Evolutionary conservation across 2,888 invertebrate genomes (phyloP).

Genomic region (Mythimna lalbum): DNA sequence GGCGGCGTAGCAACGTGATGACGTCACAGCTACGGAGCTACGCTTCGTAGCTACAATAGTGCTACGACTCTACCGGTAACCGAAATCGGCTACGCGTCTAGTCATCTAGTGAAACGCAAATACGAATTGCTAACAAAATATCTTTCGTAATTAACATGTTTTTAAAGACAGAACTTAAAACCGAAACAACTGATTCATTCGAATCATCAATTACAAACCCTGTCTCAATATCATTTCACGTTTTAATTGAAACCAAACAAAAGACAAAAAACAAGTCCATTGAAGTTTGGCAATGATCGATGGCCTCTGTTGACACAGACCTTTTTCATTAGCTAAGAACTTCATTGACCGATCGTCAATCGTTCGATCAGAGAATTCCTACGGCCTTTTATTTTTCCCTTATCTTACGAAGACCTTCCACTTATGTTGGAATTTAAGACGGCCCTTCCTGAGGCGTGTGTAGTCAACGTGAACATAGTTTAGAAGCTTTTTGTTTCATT

Average conservation of each 20-base stretch:
- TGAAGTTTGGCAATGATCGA: slow-evolving; percentile 46
- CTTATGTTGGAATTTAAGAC: slow-evolving; percentile 5
- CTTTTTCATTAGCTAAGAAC: slow-evolving; percentile 38
- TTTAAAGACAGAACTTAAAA: no score
- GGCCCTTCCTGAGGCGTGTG: no score
- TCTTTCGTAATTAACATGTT: background rate
- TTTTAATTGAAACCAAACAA: slow-evolving; percentile 52
- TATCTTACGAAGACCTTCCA: background rate
- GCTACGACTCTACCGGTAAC: background rate
- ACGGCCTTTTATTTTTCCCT: slow-evolving; percentile 19
- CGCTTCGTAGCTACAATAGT: background rate
- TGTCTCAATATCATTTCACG: slow-evolving; percentile 2
- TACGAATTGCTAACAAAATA: background rate
- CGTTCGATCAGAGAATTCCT: slow-evolving; percentile 30
- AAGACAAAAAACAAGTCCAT: slow-evolving; percentile 26
- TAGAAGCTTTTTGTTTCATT: no score
- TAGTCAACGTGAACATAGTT: no score
- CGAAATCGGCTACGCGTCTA: background rate
- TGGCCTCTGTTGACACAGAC: slow-evolving; percentile 35
- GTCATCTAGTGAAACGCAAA: background rate
- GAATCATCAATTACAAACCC: slow-evolving; percentile 38
- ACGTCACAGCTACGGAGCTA: background rate
- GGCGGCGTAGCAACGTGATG: slow-evolving; percentile 22
- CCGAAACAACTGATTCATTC: background rate
- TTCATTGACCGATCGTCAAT: slow-evolving; percentile 31